A percentile compares a stretch with the other conserved stretches of the same genome.
Evolutionary conservation across 2,113 vertebrate species (phyloP).

Genomic region (Alaudala cheleensis): DNA sequence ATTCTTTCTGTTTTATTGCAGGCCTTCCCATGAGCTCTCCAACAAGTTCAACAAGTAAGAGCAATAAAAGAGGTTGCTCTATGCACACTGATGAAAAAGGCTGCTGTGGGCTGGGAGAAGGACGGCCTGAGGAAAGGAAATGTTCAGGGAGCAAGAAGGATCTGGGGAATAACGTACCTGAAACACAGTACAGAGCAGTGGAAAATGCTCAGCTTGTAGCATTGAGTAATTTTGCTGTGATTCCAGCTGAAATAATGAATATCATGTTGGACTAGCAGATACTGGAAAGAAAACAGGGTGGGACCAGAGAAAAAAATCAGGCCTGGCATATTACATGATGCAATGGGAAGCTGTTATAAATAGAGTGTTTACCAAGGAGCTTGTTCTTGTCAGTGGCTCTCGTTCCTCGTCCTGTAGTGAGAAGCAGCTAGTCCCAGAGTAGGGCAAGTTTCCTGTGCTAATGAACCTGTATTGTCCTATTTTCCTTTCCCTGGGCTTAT

Average conservation of each 20-base stretch:
- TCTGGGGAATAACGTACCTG: not conserved
- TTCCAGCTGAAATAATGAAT: not conserved
- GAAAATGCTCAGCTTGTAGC: not conserved
- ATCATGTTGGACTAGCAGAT: not conserved
- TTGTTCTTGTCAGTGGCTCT: not conserved
- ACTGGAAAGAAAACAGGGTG: not conserved
- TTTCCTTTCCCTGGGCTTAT: not conserved
- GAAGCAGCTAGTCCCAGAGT: not conserved
- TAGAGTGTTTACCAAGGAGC: not conserved
- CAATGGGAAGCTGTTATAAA: not conserved
- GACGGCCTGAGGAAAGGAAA: not conserved
- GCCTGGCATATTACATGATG: not conserved
- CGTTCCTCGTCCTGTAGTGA: fast-evolving
- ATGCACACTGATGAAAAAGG: not conserved
- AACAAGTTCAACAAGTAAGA: slow-evolving; percentile 2
- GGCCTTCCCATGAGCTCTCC: not conserved
- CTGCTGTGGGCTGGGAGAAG: not conserved
- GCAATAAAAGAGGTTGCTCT: not conserved
- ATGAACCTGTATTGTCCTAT: not conserved
- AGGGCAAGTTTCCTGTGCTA: slow-evolving; percentile 23
- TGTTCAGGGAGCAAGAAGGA: not conserved
- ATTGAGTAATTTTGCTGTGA: not conserved
- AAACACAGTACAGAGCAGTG: not conserved
- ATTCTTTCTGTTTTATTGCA: slow-evolving; percentile 25
- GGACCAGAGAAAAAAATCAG: not conserved